Conservation (phyloP, 2,797 vertebrate species). For the Parotocinclus haroldoi region DNA sequence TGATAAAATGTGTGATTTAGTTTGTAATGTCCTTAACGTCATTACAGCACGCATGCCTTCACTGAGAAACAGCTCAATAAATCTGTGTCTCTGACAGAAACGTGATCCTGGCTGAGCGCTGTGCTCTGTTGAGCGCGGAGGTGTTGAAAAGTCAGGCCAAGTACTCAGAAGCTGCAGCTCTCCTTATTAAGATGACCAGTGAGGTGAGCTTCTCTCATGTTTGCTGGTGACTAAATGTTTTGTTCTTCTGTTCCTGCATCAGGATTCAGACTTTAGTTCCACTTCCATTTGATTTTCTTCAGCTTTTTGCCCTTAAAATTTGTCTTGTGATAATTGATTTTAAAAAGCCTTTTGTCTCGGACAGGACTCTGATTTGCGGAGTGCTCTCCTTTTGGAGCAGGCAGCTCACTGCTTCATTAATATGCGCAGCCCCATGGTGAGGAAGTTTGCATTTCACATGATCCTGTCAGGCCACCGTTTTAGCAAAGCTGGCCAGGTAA, state of each 20-base stretch:
- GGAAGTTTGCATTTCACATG: conserved; percentile 98
- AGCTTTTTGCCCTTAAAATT: no score
- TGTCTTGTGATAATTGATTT: background rate
- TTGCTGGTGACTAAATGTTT: background rate
- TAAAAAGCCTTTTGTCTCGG: background rate
- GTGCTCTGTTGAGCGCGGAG: conserved; percentile 91
- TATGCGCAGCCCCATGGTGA: conserved; percentile 95
- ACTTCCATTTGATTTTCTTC: background rate
- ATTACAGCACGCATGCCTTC: no score
- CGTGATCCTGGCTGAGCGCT: conserved; percentile 92
- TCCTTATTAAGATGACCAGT: conserved; percentile 94
- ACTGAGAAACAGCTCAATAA: background rate
- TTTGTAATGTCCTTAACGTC: no score
- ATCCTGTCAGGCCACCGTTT: conserved; percentile 95
- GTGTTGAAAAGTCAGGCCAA: conserved; percentile 95
- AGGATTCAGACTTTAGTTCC: background rate
- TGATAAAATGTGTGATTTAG: no score
- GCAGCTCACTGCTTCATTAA: conserved; percentile 97
- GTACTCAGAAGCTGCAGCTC: conserved; percentile 92
- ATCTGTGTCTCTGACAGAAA: conserved; percentile 69
- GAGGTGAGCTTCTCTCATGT: conserved; percentile 74
- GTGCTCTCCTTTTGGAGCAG: conserved; percentile 92
- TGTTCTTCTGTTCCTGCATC: background rate
- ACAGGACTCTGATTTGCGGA: conserved; percentile 94
- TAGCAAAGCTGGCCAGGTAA: conserved; percentile 95